Evolutionary conservation across 1,140 invertebrate species (phyloP).

Genomic region (Drosophila takahashii): DNA sequence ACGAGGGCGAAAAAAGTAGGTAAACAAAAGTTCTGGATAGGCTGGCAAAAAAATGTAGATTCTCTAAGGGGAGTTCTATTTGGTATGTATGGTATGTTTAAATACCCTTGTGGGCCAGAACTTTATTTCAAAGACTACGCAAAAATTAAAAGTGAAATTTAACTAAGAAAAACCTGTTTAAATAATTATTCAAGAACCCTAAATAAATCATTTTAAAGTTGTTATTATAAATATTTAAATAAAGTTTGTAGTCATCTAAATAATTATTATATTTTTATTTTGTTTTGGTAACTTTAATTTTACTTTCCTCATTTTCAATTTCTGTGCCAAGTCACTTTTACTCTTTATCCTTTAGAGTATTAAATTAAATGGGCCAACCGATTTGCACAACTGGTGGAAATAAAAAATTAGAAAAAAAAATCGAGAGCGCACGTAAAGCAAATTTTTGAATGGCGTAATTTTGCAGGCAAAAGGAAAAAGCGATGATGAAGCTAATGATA

Average conservation of each 20-base stretch:
- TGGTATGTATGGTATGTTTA: neutral
- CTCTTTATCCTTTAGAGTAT: slow-evolving; percentile 31
- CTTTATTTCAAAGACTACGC: slow-evolving; percentile 13
- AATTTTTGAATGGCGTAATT: slow-evolving; percentile 78
- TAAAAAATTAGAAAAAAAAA: slow-evolving; percentile 5
- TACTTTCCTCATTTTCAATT: neutral
- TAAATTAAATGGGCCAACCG: slow-evolving; percentile 52
- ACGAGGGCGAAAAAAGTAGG: slow-evolving; percentile 32
- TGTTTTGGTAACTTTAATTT: neutral
- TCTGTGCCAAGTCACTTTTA: neutral
- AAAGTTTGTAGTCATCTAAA: neutral
- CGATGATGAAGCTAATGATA: neutral
- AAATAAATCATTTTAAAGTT: neutral
- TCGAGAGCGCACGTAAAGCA: slow-evolving; percentile 53
- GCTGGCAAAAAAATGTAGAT: slow-evolving; percentile 20
- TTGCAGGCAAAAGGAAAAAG: slow-evolving; percentile 24
- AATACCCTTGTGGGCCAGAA: neutral
- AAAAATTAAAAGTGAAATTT: slow-evolving; percentile 5
- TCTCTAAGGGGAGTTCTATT: slow-evolving; percentile 1
- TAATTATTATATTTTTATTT: neutral
- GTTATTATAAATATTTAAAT: too few species aligned
- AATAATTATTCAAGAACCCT: neutral
- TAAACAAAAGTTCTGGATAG: slow-evolving; percentile 53
- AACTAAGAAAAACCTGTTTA: neutral
- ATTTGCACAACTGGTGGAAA: slow-evolving; percentile 39